Evolutionary conservation across 2,888 invertebrate species (phyloP), one percentile per base, ranked within the genome.

Genomic region (Euplexia lucipara): DNA sequence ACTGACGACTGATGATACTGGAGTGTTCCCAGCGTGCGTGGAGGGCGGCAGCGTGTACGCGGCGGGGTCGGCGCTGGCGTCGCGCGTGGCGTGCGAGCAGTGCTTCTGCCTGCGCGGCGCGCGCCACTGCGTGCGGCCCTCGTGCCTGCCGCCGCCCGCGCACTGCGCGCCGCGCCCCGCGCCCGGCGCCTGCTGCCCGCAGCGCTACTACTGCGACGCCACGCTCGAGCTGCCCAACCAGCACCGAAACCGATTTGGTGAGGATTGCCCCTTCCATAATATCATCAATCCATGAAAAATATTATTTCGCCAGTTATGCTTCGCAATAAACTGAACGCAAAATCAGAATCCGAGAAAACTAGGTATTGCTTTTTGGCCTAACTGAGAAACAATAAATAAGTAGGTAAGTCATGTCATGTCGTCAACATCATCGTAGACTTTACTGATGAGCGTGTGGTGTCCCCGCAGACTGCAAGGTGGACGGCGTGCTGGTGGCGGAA

Each of bases 61-160:
- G 18, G 97, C 97, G 51, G 98, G 98, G 3, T 98, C 98, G 6
- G 98, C 98, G 8, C 97, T 98, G 97, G 96, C 96, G 77, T 96
- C 97, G 5, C 96, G 96, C 18, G 96, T 96, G 68, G 96, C 97
- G n/a, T 98, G 98, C 92, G 97, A 98, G 90, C 97, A 98, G 90
- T 98, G 98, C 92, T 98, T 97, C 93, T 98, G 98, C 88, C 96
- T 98, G 81, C 94, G 96, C 34, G 98, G 97, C 5, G 94, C 94
- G 56, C 96, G 97, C 81, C 96, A 96, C 82, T 98, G 98, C 91
- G 97, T 98, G 58, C 96, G 97, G 72, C 98, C 98, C 0, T 96
- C 97, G 85, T 98, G 98, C 91, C 95, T 98, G 85, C 95, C 98
- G 53, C 96, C 97, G 1, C 96, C 98, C 39, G 96, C 96, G 20